Evolutionary conservation across 2,113 vertebrate genomes (phyloP).

Genomic region (Oreochromis aureus): DNA sequence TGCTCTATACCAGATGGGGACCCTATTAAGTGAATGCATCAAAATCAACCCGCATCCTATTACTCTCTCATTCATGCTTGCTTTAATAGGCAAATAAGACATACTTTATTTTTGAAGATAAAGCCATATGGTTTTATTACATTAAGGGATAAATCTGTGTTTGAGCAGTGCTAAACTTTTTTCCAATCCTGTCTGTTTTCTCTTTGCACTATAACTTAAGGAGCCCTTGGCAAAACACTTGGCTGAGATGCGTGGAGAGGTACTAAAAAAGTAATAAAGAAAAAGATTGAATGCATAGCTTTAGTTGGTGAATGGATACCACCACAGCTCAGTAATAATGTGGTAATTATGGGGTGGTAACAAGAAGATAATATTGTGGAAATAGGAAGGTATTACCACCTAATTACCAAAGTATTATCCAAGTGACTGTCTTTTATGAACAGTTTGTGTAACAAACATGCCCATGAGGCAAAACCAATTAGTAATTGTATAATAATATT

Average conservation of each 20-base stretch:
- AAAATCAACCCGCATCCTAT: background rate
- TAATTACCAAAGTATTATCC: background rate
- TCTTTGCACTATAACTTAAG: background rate
- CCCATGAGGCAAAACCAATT: background rate
- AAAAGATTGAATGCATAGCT: background rate
- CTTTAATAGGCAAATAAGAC: background rate
- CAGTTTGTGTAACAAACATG: background rate
- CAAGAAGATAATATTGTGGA: background rate
- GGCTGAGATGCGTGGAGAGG: background rate
- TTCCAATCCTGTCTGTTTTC: background rate
- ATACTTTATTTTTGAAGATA: background rate
- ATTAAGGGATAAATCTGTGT: background rate
- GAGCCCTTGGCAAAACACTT: background rate
- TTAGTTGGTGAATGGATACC: background rate
- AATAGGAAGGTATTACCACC: background rate
- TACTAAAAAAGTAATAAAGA: background rate
- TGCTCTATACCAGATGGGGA: background rate
- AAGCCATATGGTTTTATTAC: background rate
- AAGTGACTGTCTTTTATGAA: background rate
- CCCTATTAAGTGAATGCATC: background rate
- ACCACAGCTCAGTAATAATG: background rate
- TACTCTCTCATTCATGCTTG: background rate
- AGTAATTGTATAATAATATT: background rate
- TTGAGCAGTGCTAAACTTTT: background rate
- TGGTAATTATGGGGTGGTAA: background rate